These are phyloP conservation scores for Tachuris rubrigastra DNA, from an alignment of 2,113 vertebrate genomes.

Conservation along the genomic window DNA sequence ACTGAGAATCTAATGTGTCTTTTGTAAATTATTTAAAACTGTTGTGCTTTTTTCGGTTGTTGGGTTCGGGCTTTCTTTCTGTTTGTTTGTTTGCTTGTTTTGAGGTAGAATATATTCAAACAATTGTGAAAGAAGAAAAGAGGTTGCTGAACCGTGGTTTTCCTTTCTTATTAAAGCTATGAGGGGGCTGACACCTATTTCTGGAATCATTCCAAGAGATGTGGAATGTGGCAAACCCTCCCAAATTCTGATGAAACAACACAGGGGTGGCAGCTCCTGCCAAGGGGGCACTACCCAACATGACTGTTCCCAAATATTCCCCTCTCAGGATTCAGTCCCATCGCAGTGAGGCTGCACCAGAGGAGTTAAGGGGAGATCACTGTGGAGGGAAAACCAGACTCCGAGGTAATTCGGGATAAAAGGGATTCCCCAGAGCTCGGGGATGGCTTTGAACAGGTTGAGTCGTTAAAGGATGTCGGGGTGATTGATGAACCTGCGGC, in stretches of 20 bases:
- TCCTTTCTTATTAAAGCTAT: neutral
- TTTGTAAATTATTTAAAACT: neutral
- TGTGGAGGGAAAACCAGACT: neutral
- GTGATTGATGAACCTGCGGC: neutral
- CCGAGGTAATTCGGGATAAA: rapidly evolving
- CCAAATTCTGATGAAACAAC: neutral
- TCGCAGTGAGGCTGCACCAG: neutral
- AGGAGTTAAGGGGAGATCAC: neutral
- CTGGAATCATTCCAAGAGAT: neutral
- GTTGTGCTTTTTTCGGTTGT: neutral
- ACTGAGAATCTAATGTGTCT: neutral
- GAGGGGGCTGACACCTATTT: neutral
- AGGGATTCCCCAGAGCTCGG: neutral
- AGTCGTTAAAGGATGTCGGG: neutral
- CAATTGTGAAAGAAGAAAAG: neutral
- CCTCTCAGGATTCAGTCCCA: neutral
- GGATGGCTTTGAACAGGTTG: neutral
- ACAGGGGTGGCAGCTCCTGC: neutral
- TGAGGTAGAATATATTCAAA: neutral
- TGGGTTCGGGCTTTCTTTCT: too few species aligned
- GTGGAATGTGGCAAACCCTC: neutral
- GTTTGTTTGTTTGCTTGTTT: neutral
- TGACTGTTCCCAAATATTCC: neutral
- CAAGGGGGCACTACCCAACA: neutral
- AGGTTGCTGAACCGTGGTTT: neutral